Conservation (phyloP, 2,797 vertebrate species). For the Alfaro cultratus region DNA sequence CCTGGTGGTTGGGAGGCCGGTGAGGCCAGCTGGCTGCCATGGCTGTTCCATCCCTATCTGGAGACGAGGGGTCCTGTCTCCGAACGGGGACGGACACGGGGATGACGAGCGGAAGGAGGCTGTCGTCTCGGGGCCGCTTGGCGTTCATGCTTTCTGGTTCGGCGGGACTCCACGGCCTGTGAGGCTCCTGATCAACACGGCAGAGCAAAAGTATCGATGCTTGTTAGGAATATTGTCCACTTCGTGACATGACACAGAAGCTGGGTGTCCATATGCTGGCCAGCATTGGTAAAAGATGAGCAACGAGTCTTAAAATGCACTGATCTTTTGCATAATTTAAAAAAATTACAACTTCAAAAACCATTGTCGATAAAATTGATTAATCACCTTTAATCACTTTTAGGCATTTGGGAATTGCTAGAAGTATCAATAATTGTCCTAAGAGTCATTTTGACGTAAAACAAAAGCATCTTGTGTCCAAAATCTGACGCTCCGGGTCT, state of each 20-base stretch:
- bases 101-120: conserved; percentile 91
- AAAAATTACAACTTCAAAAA: neutral
- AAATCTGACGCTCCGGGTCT: neutral
- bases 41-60: conserved; percentile 76
- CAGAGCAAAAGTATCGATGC: neutral
- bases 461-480: neutral
- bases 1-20: conserved; percentile 68
- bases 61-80: conserved; percentile 79
- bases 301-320: neutral
- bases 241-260: neutral
- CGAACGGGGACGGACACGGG: conserved; percentile 96
- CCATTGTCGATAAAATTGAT: no score
- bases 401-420: neutral
- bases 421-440: neutral
- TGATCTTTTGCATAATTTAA: no score
- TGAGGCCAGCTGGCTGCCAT: conserved; percentile 76
- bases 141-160: conserved; percentile 70
- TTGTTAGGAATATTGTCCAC: neutral
- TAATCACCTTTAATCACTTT: no score
- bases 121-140: conserved; percentile 88
- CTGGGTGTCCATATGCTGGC: neutral
- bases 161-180: conserved; percentile 78
- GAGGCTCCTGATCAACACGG: conserved; percentile 66
- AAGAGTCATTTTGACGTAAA: neutral
- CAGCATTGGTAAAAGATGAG: neutral